Percentiles rank a stretch among this genome's conserved stretches.
These are phyloP conservation scores for Hypsibius dujardini DNA, from an alignment of 1,140 invertebrate species.

Conservation along the genomic window DNA sequence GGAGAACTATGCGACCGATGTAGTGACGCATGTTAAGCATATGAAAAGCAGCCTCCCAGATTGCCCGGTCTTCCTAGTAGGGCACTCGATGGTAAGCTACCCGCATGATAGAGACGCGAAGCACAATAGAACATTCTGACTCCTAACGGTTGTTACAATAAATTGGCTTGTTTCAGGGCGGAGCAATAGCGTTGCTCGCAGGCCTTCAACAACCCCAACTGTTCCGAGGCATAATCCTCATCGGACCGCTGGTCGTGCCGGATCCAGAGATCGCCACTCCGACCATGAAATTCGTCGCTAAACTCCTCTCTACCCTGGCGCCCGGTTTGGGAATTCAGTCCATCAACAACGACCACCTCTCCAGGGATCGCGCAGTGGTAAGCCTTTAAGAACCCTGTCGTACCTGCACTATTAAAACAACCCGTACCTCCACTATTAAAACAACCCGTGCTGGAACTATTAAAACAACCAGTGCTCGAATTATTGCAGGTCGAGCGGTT, in stretches of 20 bases:
- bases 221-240: slow-evolving; percentile 29
- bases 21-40: slow-evolving; percentile 30
- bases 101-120: too few species aligned
- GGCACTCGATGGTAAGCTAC: slow-evolving; percentile 35
- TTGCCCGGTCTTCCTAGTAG: slow-evolving; percentile 30
- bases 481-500: slow-evolving; percentile 26
- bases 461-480: too few species aligned
- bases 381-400: slow-evolving; percentile 15
- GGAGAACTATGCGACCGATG: slow-evolving; percentile 30
- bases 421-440: background rate
- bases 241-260: slow-evolving; percentile 27
- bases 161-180: slow-evolving; percentile 27
- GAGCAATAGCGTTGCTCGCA: slow-evolving; percentile 28
- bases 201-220: slow-evolving; percentile 26
- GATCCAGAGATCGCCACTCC: slow-evolving; percentile 27
- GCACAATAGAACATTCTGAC: too few species aligned
- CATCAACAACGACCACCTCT: slow-evolving; percentile 23
- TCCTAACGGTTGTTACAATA: slow-evolving; percentile 6
- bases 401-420: background rate
- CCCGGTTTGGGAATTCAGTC: slow-evolving; percentile 25
- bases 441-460: too few species aligned
- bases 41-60: slow-evolving; percentile 28
- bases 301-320: slow-evolving; percentile 23
- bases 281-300: slow-evolving; percentile 26
- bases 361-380: slow-evolving; percentile 25